A percentile compares a stretch with the other conserved stretches of the same genome.
Conservation (phyloP, 2,113 vertebrate species). For the Dipodomys ordii region DNA sequence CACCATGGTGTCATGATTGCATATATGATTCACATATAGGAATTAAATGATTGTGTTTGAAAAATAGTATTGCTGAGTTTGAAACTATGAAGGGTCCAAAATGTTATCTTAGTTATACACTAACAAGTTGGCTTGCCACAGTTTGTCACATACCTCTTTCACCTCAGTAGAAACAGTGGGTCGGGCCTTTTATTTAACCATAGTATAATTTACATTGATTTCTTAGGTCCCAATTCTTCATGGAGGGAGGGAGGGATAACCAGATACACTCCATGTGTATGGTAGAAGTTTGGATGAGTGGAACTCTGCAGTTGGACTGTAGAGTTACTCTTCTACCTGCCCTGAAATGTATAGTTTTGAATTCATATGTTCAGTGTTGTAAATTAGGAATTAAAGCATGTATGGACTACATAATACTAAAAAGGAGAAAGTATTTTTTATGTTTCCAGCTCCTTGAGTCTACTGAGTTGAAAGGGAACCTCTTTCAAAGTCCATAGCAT, state of each 20-base stretch:
- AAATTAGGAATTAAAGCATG: background rate
- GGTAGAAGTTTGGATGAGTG: background rate
- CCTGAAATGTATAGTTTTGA: background rate
- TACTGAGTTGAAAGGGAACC: conserved; percentile 7
- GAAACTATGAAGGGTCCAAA: background rate
- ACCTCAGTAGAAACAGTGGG: background rate
- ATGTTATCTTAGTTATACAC: background rate
- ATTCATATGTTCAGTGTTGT: conserved; percentile 1
- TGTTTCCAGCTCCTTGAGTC: background rate
- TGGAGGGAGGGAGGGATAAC: background rate
- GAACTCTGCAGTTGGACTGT: background rate
- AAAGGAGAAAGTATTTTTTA: conserved; percentile 26
- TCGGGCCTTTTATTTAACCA: background rate
- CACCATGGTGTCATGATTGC: background rate
- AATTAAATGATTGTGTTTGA: background rate
- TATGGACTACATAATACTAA: background rate
- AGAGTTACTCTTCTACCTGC: background rate
- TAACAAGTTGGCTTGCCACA: background rate
- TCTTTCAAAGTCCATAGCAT: background rate
- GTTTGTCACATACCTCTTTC: background rate
- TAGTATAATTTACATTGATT: background rate
- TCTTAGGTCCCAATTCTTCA: background rate
- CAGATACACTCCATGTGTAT: background rate
- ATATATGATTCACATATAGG: background rate
- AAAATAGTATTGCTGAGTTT: background rate